These are phyloP conservation scores for Pseudochirops corinnae DNA, from an alignment of 2,797 vertebrate genomes.

Conservation along the genomic window DNA sequence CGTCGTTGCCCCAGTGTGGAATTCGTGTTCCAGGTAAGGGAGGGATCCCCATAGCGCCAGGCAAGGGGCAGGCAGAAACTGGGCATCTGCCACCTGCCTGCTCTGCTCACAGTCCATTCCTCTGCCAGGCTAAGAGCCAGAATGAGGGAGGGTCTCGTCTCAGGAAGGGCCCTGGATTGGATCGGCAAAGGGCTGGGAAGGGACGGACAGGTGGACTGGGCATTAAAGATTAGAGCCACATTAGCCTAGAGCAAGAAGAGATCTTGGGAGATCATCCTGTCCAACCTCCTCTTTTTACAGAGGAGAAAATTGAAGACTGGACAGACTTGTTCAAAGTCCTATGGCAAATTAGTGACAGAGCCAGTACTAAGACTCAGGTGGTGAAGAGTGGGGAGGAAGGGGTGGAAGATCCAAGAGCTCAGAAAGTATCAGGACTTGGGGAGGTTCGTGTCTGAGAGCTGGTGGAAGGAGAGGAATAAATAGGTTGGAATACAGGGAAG, in stretches of 20 bases:
- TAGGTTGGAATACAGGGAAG: background rate
- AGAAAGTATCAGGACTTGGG: background rate
- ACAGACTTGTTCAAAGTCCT: background rate
- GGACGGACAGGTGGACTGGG: background rate
- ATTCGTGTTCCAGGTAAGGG: background rate
- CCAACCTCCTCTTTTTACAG: background rate
- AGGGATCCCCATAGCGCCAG: background rate
- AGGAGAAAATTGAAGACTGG: background rate
- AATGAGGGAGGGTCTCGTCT: background rate
- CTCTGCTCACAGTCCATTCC: background rate
- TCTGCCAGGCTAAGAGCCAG: background rate
- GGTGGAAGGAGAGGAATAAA: background rate
- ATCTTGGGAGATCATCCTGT: background rate
- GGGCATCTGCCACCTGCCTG: background rate
- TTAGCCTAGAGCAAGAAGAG: background rate
- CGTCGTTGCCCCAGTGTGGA: conserved; percentile 83
- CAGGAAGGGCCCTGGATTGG: background rate
- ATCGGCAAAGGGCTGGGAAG: background rate
- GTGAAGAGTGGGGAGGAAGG: background rate
- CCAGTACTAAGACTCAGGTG: background rate
- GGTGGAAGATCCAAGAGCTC: background rate
- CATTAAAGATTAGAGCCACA: background rate
- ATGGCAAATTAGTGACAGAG: background rate
- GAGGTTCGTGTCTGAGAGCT: background rate
- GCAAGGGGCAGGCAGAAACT: background rate